These are phyloP conservation scores for Cephalopholis sonnerati DNA, from an alignment of 2,113 vertebrate genomes.

Conservation along the genomic window DNA sequence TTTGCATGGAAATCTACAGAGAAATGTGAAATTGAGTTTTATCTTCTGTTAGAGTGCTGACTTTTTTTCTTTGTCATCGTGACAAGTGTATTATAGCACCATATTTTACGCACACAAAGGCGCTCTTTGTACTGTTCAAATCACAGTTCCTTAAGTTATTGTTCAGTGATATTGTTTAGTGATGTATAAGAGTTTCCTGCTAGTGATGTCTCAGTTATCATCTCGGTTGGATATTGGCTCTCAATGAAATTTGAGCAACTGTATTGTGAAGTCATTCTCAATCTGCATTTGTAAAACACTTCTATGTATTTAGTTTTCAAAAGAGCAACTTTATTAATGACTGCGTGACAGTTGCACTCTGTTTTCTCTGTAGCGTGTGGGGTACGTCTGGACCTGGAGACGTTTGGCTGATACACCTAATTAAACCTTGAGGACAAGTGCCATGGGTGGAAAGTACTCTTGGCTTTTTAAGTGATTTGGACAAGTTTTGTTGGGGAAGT, in stretches of 20 bases:
- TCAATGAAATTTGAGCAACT: conserved; percentile 37
- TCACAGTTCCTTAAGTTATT: conserved; percentile 62
- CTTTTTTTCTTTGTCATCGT: conserved; percentile 75
- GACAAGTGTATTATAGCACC: conserved; percentile 73
- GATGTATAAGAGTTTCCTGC: conserved; percentile 41
- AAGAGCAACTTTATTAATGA: conserved; percentile 49
- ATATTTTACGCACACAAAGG: conserved; percentile 70
- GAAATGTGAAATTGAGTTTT: conserved; percentile 56
- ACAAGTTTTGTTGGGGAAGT: conserved; percentile 54
- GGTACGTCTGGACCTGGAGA: conserved; percentile 24
- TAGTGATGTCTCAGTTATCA: conserved; percentile 66
- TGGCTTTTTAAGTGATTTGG: conserved; percentile 55
- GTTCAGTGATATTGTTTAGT: conserved; percentile 58
- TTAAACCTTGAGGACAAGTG: conserved; percentile 55
- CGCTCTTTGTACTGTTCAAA: conserved; percentile 70
- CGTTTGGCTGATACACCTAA: conserved; percentile 40
- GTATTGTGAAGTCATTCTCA: conserved; percentile 53
- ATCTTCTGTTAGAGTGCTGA: conserved; percentile 53
- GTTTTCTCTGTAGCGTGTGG: conserved; percentile 16
- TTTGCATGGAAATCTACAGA: conserved; percentile 50
- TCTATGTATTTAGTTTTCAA: conserved; percentile 39
- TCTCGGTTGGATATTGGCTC: conserved; percentile 69
- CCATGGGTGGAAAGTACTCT: conserved; percentile 56
- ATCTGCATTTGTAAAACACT: conserved; percentile 38
- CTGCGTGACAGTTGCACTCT: conserved; percentile 46